Evolutionary conservation across 1,140 invertebrate species (phyloP), one percentile per base, ranked within the genome.

Genomic region (Hormaphis cornu): DNA sequence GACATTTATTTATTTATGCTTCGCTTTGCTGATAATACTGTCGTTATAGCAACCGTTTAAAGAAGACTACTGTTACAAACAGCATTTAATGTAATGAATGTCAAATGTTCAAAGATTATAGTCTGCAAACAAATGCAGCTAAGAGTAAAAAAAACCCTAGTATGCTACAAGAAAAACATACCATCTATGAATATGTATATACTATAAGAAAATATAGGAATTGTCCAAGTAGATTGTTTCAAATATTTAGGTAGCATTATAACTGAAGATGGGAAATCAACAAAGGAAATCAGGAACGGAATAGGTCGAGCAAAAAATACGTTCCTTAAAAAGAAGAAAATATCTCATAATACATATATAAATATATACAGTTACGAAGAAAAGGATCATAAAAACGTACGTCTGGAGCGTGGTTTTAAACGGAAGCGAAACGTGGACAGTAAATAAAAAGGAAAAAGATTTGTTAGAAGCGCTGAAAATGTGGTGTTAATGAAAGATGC

Each of bases 401-500:
- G 58, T 61, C 26, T 61, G 58, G 58, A 61, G 58, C 37, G 40
- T 40, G 40, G 20, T 18, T 18, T 44, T 61, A 61, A 37, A 61
- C 35, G 58, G 58, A 35, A 35, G 6, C 20, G 58, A 61, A 20
- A 61, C 58, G 18, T 61, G 58, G 58, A 44, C 40, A 22, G 12
- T 61, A 18, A 44, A 44, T 44, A 22, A 61, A 24, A 61, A 40
- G n/a, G 58, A 61, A 61, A 35, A 61, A 44, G 35, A 35, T 35
- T 37, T 22, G 35, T 61, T 61, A 37, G 58, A 61, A 61, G 58
- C 58, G 18, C 20, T 61, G 30, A 33, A 61, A 24, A 61, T 61
- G 58, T 61, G 58, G 58, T 30, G 22, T 37, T 61, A 33, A 33
- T 37, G 58, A 61, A 61, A 61, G 35, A 61, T 61, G 58, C 22